Evolutionary conservation across 2,888 invertebrate species (phyloP), one percentile per base, ranked within the genome.

Genomic region (Drosophila neutralis): DNA sequence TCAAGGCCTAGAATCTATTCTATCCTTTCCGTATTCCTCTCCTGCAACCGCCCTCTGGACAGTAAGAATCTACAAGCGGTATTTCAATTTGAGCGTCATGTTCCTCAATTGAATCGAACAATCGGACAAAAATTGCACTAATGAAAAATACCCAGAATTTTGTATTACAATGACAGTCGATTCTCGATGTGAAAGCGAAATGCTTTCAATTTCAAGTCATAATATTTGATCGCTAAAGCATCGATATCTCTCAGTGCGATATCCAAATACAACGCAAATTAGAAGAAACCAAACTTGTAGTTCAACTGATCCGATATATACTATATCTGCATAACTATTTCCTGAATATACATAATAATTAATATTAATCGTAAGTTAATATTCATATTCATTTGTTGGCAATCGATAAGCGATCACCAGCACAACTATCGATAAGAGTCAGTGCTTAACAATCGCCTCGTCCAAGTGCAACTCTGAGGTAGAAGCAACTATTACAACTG

Each of bases 101-200:
- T 70, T 58, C 52, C 21, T 38, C 78, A 82, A 87, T 81, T 69
- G 80, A 77, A 80, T 66, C 65, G 59, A 69, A 74, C 80, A 86
- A 73, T 76, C 73, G 66, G 5, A 58, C 63, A 54, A 71, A 76
- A 80, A 80, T 66, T 76, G 67, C 71, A 76, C 76, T 72, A 87
- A 87, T 82, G 76, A 81, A 83, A 88, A 87, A 84, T 71, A 59
- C 78, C 74, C 62, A 21, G 38, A 71, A 54, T 65, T 42, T 52
- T 62, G 36, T 35, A 54, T 64, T 63, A 56, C 65, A 68, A 35
- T 68, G 65, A 57, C 73, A 74, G 60, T 60, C 13, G 10, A 40
- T 29, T 42, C 31, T 56, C 33, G 48, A 52, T 45, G 36, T 36
- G 31, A 61, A 49, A 31, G 49, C 38, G 36, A 45, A 38, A 38